These are phyloP conservation scores for Scotopteryx bipunctaria DNA, from an alignment of 2,888 invertebrate species.

Conservation along the genomic window DNA sequence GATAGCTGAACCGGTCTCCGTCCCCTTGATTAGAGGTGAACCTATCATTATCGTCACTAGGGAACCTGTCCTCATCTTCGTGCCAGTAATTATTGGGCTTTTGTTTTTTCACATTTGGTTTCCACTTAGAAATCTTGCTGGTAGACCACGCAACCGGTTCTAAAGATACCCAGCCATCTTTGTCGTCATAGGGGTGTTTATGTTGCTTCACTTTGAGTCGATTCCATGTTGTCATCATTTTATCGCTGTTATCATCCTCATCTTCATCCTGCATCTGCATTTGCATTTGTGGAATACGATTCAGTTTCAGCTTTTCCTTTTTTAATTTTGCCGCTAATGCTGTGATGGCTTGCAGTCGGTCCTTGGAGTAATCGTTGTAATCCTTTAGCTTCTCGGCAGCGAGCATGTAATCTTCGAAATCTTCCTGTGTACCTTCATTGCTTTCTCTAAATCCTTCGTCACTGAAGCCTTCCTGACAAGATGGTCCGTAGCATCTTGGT, in stretches of 20 bases:
- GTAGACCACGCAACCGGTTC: conserved; percentile 92
- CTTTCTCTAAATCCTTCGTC: conserved; percentile 55
- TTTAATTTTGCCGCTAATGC: conserved; percentile 76
- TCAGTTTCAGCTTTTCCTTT: conserved; percentile 67
- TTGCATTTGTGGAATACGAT: conserved; percentile 42
- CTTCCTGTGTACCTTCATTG: conserved; percentile 74
- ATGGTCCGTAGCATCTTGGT: conserved; percentile 75
- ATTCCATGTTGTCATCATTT: conserved; percentile 78
- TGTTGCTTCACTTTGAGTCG: conserved; percentile 80
- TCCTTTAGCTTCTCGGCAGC: conserved; percentile 84
- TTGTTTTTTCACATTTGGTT: conserved; percentile 84
- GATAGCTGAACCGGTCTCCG: conserved; percentile 56
- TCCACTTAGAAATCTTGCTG: conserved; percentile 92
- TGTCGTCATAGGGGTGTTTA: conserved; percentile 86
- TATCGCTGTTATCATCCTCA: conserved; percentile 52
- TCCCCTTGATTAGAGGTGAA: conserved; percentile 52
- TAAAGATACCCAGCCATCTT: conserved; percentile 90
- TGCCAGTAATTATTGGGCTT: conserved; percentile 75
- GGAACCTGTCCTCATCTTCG: conserved; percentile 64
- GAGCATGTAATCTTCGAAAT: conserved; percentile 83
- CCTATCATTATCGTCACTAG: conserved; percentile 43
- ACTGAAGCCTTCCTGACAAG: conserved; percentile 67
- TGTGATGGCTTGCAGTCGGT: conserved; percentile 72
- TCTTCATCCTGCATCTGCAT: conserved; percentile 44
- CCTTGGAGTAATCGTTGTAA: conserved; percentile 63